These are phyloP conservation scores for Dreissena polymorpha DNA, from an alignment of 1,140 invertebrate species.

Conservation along the genomic window DNA sequence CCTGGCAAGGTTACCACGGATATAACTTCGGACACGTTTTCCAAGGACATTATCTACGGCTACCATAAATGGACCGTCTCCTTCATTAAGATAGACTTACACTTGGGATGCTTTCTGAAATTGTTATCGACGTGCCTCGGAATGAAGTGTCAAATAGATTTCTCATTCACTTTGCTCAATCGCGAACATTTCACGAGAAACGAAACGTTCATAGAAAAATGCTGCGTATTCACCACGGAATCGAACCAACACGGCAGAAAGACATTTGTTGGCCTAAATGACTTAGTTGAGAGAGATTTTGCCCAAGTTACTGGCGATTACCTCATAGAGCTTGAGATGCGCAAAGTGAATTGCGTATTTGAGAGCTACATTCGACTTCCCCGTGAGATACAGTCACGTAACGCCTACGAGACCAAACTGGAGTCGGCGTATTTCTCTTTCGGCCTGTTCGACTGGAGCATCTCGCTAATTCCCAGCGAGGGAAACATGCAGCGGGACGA, in stretches of 20 bases:
- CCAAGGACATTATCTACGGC: slow-evolving; percentile 88
- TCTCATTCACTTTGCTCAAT: slow-evolving; percentile 92
- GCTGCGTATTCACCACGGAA: slow-evolving; percentile 84
- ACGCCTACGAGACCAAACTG: slow-evolving; percentile 79
- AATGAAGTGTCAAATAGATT: slow-evolving; percentile 86
- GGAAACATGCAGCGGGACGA: slow-evolving; percentile 78
- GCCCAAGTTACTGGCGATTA: slow-evolving; percentile 92
- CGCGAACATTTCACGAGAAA: slow-evolving; percentile 88
- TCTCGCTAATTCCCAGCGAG: slow-evolving; percentile 85
- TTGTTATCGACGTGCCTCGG: slow-evolving; percentile 88
- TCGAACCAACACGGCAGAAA: slow-evolving; percentile 89
- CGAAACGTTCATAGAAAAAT: slow-evolving; percentile 89
- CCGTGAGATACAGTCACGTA: slow-evolving; percentile 58
- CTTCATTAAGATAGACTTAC: slow-evolving; percentile 89
- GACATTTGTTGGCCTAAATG: slow-evolving; percentile 89
- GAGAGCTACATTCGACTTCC: slow-evolving; percentile 82
- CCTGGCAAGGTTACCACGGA: slow-evolving; percentile 67
- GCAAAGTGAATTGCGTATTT: slow-evolving; percentile 88
- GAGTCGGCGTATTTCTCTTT: slow-evolving; percentile 88
- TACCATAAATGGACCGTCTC: slow-evolving; percentile 93
- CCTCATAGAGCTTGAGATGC: slow-evolving; percentile 89
- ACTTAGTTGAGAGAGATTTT: slow-evolving; percentile 88
- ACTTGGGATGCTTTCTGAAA: slow-evolving; percentile 90
- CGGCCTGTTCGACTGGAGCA: slow-evolving; percentile 92
- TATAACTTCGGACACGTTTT: slow-evolving; percentile 64